Evolutionary conservation across 2,888 invertebrate species (phyloP).

Genomic region (Drosophila atripex): DNA sequence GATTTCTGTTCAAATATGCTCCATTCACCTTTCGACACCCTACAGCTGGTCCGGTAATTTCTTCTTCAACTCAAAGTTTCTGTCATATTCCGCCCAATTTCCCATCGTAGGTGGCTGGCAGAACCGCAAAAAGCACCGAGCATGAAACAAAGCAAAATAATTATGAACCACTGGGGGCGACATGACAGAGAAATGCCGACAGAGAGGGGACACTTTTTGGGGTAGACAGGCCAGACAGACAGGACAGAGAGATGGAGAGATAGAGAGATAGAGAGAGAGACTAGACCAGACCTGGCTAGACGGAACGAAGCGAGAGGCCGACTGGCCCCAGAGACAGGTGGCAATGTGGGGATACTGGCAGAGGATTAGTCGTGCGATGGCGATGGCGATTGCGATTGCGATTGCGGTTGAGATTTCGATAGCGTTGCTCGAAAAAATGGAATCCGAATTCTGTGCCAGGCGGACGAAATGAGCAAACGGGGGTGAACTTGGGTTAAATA

Average conservation of each 20-base stretch:
- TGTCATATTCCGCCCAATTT: constrained; percentile 13
- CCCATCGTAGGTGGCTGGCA: constrained; percentile 7
- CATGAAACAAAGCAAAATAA: constrained; percentile 32
- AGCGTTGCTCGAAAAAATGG: constrained; percentile 36
- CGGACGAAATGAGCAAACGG: constrained; percentile 34
- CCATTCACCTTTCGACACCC: constrained; percentile 11
- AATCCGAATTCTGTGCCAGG: constrained; percentile 40
- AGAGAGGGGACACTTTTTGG: constrained; percentile 7
- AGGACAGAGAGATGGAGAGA: too few species aligned
- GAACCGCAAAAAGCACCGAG: constrained; percentile 5
- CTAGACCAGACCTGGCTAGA: not conserved
- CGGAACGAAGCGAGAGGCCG: not conserved
- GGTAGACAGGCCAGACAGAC: constrained; percentile 2
- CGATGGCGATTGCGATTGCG: not conserved
- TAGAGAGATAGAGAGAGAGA: not conserved
- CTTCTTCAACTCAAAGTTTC: not conserved
- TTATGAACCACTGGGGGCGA: constrained; percentile 32
- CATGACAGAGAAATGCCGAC: constrained; percentile 23
- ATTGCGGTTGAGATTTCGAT: constrained; percentile 6
- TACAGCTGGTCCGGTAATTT: not conserved
- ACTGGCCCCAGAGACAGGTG: constrained; percentile 30
- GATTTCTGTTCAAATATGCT: not conserved
- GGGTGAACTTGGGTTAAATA: constrained; percentile 11
- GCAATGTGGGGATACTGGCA: constrained; percentile 45
- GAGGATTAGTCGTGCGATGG: constrained; percentile 60